Evolutionary conservation across 2,113 vertebrate species (phyloP), one percentile per base, ranked within the genome.

Genomic region (Pterophyllum scalare): DNA sequence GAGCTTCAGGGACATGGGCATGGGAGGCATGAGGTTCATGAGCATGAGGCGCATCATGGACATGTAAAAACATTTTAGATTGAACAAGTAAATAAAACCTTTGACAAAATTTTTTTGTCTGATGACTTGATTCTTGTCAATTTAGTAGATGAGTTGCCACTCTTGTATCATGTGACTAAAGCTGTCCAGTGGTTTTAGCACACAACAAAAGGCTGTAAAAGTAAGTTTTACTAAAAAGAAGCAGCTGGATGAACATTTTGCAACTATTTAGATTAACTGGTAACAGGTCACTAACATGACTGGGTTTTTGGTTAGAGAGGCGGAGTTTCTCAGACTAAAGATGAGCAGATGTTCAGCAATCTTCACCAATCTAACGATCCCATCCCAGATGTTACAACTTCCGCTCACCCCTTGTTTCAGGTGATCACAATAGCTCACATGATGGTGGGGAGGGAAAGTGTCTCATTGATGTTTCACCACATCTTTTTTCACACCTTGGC

Each of bases 41-140:
- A 94, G 94, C 90, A 93, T 94, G 90, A 94, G 20, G 82, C 94
- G 94, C 2, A 94, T 95, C 85, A 91, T 59, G n/a, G 94, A 95
- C 49, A 89, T 91, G 83, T 91, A 85, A 79, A 84, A 79, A 74
- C 2, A 22, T 0, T 79, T 49, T 86, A 78, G 46, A 65, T 52
- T 2, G 14, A 11, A 56, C 62, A 80, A 40, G 4, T 75, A 74
- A 84, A 86, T 80, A 86, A 85, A 87, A 74, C 5, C 12, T 79
- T 87, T 89, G 72, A 80, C 28, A 61, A 85, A 79, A 79, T 15
- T 0, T 56, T 61, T 60, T 4, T 52, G 11, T 15, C 1, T 57
- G 13, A 60, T 46, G 24, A 1, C 1, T 76, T 9, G 9, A 15
- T 62, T 56, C 19, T 59, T 59, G 31, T 59, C 26, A 31, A 4